Base-by-base conservation (phyloP, 2,888 invertebrate species). In the Bombyx huttoni region DNA sequence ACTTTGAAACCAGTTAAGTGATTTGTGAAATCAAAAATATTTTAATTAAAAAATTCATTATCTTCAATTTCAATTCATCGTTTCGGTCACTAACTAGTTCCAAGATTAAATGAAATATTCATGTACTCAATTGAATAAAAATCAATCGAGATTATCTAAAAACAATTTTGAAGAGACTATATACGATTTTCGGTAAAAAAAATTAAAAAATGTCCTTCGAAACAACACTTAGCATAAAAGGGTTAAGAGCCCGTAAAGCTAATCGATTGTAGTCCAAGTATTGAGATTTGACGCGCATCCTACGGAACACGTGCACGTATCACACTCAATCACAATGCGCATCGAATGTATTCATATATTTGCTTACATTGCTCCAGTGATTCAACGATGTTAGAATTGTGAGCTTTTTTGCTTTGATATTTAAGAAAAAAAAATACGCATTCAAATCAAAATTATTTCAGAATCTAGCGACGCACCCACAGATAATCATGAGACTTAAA, bases 251-350 rank as follows among this genome's bases (percentile, higher is more conserved):
- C 76, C 75, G 73, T 64, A 70, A 73, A 65, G 12, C 40, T 3
- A 71, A 73, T 73, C 67, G 70, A 70, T 75, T 75, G 74, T 78
- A 65, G 62, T 61, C 52, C 5, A 40, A 40, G 40, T 58, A 62
- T 61, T 55, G 59, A 63, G 67, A 68, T 64, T 65, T 60, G 58
- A 58, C 61, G 60, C 65, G 57, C 60, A 68, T 65, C 63, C 58
- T 58, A 60, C 61, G 57, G 63, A 75, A 77, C 85, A 85, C 85
- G 85, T 86, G 83, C 76, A 75, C 56, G 49, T 49, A 51, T 55
- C 53, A 52, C 46, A 58, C 53, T 50, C 65, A 53, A 60, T 64
- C 66, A 77, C 77, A 81, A 79, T 74, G 73, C 73, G 65, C 64
- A 56, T 60, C 68, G 60, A 64, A 68, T 67, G 73, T 72, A 78